Percentiles rank a stretch among this genome's conserved stretches.
Conservation (phyloP, 2,797 vertebrate species). For the Eulemur coronatus region DNA sequence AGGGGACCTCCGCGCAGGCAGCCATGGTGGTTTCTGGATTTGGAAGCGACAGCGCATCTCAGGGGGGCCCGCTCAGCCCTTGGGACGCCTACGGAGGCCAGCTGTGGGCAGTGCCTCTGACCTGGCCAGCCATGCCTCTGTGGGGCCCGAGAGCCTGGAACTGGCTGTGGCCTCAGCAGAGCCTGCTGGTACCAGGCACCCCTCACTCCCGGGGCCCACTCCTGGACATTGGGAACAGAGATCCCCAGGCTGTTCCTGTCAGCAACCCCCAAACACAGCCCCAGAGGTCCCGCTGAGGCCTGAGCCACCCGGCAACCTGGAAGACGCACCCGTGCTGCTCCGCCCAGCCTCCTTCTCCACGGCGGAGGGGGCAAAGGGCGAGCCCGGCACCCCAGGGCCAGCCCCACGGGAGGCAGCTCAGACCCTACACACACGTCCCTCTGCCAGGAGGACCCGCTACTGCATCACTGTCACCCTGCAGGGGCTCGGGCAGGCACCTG, state of each 20-base stretch:
- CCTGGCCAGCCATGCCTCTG: conserved; percentile 20
- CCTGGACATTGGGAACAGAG: background rate
- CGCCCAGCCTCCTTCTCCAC: background rate
- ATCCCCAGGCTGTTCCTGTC: background rate
- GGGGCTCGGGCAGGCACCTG: background rate
- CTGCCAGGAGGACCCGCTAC: conserved; percentile 49
- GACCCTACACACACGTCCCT: background rate
- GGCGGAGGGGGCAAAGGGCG: conserved; percentile 67
- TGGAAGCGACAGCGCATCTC: conserved; percentile 68
- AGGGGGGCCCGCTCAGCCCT: background rate
- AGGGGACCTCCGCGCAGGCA: conserved; percentile 75
- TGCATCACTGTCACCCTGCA: conserved; percentile 39
- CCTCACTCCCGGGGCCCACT: background rate
- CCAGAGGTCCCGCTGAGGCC: background rate
- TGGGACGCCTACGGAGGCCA: conserved; percentile 76
- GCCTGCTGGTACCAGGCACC: background rate
- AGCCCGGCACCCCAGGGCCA: background rate
- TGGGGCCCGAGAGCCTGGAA: background rate
- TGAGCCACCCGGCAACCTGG: background rate
- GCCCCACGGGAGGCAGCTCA: background rate
- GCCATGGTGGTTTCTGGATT: conserved; percentile 68
- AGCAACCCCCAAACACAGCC: background rate
- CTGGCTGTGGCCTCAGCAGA: background rate
- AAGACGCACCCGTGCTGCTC: background rate
- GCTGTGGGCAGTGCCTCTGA: conserved; percentile 77